Conservation (phyloP, 2,888 invertebrate species). For the Ypsolopha sequella region DNA sequence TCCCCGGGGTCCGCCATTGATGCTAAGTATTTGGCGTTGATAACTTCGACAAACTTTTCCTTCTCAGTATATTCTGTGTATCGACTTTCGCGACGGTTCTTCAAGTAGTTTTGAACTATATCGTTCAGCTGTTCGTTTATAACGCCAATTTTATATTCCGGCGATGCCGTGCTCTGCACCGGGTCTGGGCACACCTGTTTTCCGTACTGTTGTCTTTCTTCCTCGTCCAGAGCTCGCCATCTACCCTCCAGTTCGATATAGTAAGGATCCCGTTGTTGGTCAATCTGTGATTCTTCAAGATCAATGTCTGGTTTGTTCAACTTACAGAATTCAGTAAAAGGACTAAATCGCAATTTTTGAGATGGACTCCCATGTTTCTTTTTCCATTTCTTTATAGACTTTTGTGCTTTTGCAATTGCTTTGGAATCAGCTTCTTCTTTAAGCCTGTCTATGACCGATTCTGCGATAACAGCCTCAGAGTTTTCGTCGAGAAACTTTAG, state of each 20-base stretch:
- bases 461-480: slow-evolving; percentile 72
- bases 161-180: slow-evolving; percentile 74
- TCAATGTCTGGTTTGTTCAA: slow-evolving; percentile 58
- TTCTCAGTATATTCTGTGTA: slow-evolving; percentile 40
- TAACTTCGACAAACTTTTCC: slow-evolving; percentile 74
- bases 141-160: slow-evolving; percentile 84
- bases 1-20: slow-evolving; percentile 92
- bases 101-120: slow-evolving; percentile 73
- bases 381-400: slow-evolving; percentile 74
- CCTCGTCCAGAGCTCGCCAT: slow-evolving; percentile 75
- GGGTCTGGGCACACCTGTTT: slow-evolving; percentile 81
- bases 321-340: slow-evolving; percentile 73
- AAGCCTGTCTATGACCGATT: slow-evolving; percentile 67
- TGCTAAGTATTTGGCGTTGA: slow-evolving; percentile 82
- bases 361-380: slow-evolving; percentile 62
- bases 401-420: slow-evolving; percentile 65
- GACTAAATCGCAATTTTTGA: slow-evolving; percentile 56
- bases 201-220: slow-evolving; percentile 68
- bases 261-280: slow-evolving; percentile 71
- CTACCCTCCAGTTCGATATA: slow-evolving; percentile 73
- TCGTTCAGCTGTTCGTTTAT: slow-evolving; percentile 85
- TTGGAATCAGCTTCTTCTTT: slow-evolving; percentile 66
- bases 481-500: slow-evolving; percentile 89
- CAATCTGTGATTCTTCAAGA: slow-evolving; percentile 49
- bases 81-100: slow-evolving; percentile 39